Evolutionary conservation across 1,140 invertebrate species (phyloP), one percentile per base, ranked within the genome.

Genomic region (Asobara japonica): DNA sequence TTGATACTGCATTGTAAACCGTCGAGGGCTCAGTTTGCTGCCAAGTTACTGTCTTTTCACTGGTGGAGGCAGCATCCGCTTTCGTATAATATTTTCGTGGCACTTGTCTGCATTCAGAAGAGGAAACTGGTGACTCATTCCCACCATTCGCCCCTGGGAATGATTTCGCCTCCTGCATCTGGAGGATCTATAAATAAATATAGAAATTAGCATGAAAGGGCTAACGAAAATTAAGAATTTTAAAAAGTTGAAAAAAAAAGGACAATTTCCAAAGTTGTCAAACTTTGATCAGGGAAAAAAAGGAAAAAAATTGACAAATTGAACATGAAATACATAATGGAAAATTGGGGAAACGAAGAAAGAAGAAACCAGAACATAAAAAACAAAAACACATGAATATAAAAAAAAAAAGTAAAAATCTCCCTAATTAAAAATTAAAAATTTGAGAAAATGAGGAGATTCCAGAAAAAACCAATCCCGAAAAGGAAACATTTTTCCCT

Each of bases 71-170:
- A 56, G 51, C 29, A 62, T 62, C 85, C 60, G 83, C 84, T 61
- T 82, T 82, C n/a, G 76, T 73, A 36, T 84, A 83, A 78, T 83
- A 81, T 71, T 85, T 86, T 13, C 82, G 79, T 41, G 83, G 83
- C 11, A 84, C 78, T 74, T 86, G 82, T 74, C 84, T 80, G 27
- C 79, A 82, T 25, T 77, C 56, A 41, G 80, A 75, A 5, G 81
- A 74, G 8, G 86, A 78, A 71, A 79, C 84, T 11, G 74, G 31
- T 62, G 60, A 41, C 41, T 76, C 80, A 61, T 36, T 79, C 20
- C 71, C 62, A 33, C 60, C 64, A 2, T 22, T 51, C 61, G n/a
- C 65, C 65, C 11, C 18, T 51, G 18, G 48, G 25, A 84, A 78
- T 56, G 83, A 79, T 31, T 72, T 83, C 10, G 81, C 69, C 66